Conservation (phyloP, 37 sponge, comb jelly and placozoan genomes). For the Beroe ovata region DNA sequence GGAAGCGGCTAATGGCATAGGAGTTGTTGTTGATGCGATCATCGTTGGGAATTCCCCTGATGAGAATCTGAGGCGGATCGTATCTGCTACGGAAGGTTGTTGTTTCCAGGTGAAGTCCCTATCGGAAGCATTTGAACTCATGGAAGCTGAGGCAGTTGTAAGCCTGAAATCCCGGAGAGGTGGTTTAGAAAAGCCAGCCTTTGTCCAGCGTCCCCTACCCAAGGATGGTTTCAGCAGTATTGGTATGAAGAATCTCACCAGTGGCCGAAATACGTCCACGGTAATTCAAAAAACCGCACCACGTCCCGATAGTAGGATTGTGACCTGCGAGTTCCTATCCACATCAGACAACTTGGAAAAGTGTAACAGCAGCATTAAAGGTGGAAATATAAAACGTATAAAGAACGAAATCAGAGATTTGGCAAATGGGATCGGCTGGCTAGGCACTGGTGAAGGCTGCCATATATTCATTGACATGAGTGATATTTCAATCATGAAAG, state of each 20-base stretch:
- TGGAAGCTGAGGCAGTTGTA: background rate
- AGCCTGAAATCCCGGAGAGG: background rate
- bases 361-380: background rate
- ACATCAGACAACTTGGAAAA: background rate
- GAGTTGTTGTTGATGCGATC: background rate
- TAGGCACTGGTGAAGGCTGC: background rate
- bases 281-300: background rate
- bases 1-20: background rate
- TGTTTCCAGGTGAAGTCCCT: background rate
- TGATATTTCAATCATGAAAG: background rate
- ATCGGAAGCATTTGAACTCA: background rate
- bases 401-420: background rate
- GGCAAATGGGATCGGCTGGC: background rate
- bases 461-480: background rate
- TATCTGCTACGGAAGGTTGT: background rate
- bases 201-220: background rate
- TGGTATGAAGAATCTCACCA: background rate
- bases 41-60: background rate
- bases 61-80: background rate
- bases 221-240: background rate
- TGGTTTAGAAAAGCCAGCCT: background rate
- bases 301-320: background rate
- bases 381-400: background rate
- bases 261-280: background rate
- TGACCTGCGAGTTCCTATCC: background rate